Percentiles rank a stretch among this genome's conserved stretches.
Conservation (phyloP, 2,797 vertebrate species). For the Eulemur coronatus region DNA sequence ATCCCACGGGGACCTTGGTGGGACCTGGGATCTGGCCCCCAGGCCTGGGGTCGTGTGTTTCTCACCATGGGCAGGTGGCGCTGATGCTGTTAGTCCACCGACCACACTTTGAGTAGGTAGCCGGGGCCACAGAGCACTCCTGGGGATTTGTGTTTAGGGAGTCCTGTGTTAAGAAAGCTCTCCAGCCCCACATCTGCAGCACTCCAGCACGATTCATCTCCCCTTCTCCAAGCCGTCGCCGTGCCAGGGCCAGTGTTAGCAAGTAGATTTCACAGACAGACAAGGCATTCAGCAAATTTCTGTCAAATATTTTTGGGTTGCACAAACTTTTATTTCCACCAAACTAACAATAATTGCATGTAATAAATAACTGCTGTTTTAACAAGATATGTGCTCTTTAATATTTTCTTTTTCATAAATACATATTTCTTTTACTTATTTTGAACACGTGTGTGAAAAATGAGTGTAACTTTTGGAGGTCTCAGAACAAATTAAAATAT, state of each 20-base stretch:
- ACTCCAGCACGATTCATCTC: too few relatives aligned
- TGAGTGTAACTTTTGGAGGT: not conserved
- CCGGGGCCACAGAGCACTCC: too few relatives aligned
- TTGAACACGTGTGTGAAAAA: not conserved
- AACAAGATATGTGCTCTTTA: not conserved
- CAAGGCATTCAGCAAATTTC: fast-evolving
- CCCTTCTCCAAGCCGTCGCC: fast-evolving
- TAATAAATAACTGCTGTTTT: not conserved
- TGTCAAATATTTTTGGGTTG: not conserved
- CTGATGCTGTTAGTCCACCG: not conserved
- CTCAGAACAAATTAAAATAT: not conserved
- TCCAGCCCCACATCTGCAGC: too few relatives aligned
- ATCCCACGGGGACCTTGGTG: fast-evolving
- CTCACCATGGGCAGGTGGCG: fast-evolving
- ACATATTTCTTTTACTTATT: not conserved
- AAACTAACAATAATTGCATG: not conserved
- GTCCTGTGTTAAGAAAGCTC: not conserved
- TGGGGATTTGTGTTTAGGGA: not conserved
- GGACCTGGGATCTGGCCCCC: fast-evolving
- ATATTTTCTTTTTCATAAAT: not conserved
- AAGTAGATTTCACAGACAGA: too few relatives aligned
- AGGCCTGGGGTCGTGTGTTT: fast-evolving
- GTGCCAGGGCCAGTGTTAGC: fast-evolving
- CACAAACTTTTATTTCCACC: not conserved
- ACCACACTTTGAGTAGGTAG: not conserved